These are phyloP conservation scores for Steinernema khuongi DNA, from an alignment of 1,140 invertebrate species.

Conservation along the genomic window DNA sequence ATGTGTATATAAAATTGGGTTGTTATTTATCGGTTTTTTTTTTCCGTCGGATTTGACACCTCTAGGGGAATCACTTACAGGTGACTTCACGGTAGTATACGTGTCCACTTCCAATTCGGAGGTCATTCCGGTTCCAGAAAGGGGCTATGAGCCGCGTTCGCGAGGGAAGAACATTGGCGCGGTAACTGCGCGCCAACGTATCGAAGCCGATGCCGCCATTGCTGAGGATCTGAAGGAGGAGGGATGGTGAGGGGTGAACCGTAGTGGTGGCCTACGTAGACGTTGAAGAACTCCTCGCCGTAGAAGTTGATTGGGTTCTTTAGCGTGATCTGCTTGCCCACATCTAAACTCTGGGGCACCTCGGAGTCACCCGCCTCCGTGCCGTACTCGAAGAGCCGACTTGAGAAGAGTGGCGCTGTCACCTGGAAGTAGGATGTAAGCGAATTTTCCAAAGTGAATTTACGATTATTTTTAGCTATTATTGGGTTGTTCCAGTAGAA, in stretches of 20 bases:
- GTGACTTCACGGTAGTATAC: constrained; percentile 48
- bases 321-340: constrained; percentile 50
- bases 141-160: constrained; percentile 47
- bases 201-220: constrained; percentile 58
- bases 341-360: constrained; percentile 45
- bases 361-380: constrained; percentile 45
- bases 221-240: constrained; percentile 41
- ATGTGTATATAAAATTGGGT: too few relatives aligned
- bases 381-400: constrained; percentile 58
- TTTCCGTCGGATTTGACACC: too few relatives aligned
- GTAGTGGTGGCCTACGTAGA: constrained; percentile 53
- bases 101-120: constrained; percentile 54
- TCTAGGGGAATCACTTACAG: constrained; percentile 21
- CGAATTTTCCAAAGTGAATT: not conserved
- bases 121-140: constrained; percentile 58
- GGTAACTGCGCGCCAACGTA: constrained; percentile 36
- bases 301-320: constrained; percentile 49
- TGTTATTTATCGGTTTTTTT: not conserved
- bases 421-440: constrained; percentile 45
- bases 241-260: too few relatives aligned
- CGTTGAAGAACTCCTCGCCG: constrained; percentile 44
- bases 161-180: constrained; percentile 46
- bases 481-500: too few relatives aligned
- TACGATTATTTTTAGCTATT: too few relatives aligned
- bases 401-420: constrained; percentile 55